A percentile compares a stretch with the other conserved stretches of the same genome.
These are phyloP conservation scores for Plodia interpunctella DNA, from an alignment of 1,140 invertebrate species.

Conservation along the genomic window DNA sequence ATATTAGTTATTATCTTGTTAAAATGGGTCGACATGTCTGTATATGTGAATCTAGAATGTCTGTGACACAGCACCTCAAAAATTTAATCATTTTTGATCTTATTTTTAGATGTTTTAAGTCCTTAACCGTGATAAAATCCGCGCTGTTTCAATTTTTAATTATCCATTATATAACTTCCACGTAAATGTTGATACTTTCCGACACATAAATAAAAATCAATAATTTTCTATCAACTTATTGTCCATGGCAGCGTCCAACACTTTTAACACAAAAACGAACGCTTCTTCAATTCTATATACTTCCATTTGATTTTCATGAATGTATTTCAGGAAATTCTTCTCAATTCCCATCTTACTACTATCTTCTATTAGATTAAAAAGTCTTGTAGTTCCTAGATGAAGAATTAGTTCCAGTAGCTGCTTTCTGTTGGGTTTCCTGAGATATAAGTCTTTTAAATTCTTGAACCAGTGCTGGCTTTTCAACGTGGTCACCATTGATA, in stretches of 20 bases:
- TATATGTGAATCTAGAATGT: too few relatives aligned
- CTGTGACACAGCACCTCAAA: too few relatives aligned
- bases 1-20: too few relatives aligned
- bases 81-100: too few relatives aligned
- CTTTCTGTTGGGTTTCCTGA: conserved; percentile 27
- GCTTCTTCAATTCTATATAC: conserved; percentile 33
- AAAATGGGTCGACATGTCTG: too few relatives aligned
- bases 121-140: too few relatives aligned
- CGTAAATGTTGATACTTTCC: too few relatives aligned
- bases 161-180: neutral
- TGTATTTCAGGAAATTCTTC: conserved; percentile 31
- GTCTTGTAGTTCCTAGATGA: conserved; percentile 36
- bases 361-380: conserved; percentile 41
- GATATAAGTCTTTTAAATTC: conserved; percentile 43
- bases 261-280: conserved; percentile 37
- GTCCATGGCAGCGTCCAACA: conserved; percentile 20
- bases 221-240: neutral
- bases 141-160: too few relatives aligned
- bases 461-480: conserved; percentile 43
- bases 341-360: conserved; percentile 26
- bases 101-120: too few relatives aligned
- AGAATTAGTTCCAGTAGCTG: conserved; percentile 33
- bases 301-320: conserved; percentile 29
- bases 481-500: conserved; percentile 40
- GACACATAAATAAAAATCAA: neutral